These are phyloP conservation scores for Clarias magur DNA, from an alignment of 2,113 vertebrate genomes.

Conservation along the genomic window DNA sequence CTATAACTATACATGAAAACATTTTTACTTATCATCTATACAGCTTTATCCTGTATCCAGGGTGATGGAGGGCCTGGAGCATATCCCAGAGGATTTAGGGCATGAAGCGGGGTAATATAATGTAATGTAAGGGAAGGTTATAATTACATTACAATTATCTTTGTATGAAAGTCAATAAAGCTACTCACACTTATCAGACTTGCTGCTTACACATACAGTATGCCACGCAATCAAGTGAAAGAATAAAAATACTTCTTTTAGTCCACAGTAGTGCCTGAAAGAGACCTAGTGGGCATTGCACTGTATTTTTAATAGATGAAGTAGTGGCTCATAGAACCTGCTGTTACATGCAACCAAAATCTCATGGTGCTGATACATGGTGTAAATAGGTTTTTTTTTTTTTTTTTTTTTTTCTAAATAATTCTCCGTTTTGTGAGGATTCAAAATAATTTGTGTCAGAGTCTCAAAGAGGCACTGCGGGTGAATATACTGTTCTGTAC, in stretches of 20 bases:
- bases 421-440: background rate
- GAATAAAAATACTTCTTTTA: background rate
- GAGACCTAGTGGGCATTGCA: background rate
- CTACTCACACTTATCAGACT: background rate
- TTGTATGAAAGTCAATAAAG: background rate
- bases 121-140: background rate
- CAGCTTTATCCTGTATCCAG: no score
- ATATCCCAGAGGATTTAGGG: no score
- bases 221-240: background rate
- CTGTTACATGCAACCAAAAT: background rate
- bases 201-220: background rate
- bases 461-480: background rate
- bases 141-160: background rate
- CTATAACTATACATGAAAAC: no score
- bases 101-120: no score
- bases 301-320: background rate
- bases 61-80: no score
- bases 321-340: background rate
- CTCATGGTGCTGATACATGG: no score
- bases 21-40: no score
- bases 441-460: background rate
- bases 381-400: background rate
- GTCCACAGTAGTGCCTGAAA: background rate
- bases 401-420: background rate
- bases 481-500: conserved; percentile 15